Evolutionary conservation across 2,888 invertebrate species (phyloP).

Genomic region (Icerya purchasi): DNA sequence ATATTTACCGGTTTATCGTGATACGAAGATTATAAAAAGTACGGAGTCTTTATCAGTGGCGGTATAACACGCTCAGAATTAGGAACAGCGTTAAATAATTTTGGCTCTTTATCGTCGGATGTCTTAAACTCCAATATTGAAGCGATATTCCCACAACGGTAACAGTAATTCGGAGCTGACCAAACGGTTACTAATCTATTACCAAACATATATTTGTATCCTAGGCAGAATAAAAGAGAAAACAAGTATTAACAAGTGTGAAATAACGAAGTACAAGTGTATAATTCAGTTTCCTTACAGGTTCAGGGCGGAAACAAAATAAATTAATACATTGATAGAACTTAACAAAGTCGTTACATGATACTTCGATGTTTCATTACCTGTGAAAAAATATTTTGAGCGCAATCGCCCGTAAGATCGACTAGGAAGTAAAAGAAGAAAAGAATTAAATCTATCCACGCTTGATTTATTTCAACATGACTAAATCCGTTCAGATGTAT

Average conservation of each 20-base stretch:
- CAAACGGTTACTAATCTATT: constrained; percentile 93
- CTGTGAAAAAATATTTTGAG: too few relatives aligned
- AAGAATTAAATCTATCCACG: too few relatives aligned
- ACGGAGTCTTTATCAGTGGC: constrained; percentile 77
- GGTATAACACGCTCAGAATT: constrained; percentile 86
- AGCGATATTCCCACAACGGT: constrained; percentile 94
- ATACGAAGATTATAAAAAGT: constrained; percentile 80
- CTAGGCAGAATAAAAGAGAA: constrained; percentile 31
- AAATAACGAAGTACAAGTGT: neutral
- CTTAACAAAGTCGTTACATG: too few relatives aligned
- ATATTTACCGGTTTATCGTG: too few relatives aligned
- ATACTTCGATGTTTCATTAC: neutral
- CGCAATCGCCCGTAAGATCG: too few relatives aligned
- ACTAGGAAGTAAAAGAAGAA: too few relatives aligned
- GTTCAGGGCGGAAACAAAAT: too few relatives aligned
- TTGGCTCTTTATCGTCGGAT: constrained; percentile 51
- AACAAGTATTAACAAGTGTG: neutral
- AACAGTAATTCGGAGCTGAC: constrained; percentile 99
- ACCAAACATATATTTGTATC: constrained; percentile 95
- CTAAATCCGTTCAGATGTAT: too few relatives aligned
- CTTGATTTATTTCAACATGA: too few relatives aligned
- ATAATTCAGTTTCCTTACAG: too few relatives aligned
- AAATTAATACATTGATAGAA: too few relatives aligned
- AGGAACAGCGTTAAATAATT: constrained; percentile 88
- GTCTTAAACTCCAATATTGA: constrained; percentile 80